Evolutionary conservation across 2,888 invertebrate genomes (phyloP).

Genomic region (Panzeria rudis): DNA sequence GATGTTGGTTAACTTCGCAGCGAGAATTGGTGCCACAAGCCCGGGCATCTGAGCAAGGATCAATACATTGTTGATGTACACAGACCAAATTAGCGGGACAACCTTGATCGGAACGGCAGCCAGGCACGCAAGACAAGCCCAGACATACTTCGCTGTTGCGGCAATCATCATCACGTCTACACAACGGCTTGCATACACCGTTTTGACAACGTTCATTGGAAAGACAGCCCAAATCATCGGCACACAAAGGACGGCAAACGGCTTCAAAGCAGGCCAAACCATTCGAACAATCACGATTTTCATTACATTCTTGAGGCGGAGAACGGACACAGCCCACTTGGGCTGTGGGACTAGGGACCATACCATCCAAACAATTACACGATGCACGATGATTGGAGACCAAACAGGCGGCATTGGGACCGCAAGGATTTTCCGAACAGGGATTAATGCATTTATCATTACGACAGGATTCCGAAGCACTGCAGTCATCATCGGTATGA

Average conservation of each 20-base stretch:
- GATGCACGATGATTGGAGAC: conserved; percentile 92
- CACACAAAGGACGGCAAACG: conserved; percentile 91
- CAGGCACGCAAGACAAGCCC: conserved; percentile 90
- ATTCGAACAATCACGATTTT: conserved; percentile 89
- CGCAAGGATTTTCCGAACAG: conserved; percentile 90
- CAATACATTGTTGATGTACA: conserved; percentile 90
- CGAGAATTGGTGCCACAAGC: conserved; percentile 93
- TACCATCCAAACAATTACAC: conserved; percentile 90
- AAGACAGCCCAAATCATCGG: conserved; percentile 89
- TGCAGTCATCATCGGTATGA: conserved; percentile 93
- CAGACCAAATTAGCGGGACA: conserved; percentile 91
- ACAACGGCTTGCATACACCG: conserved; percentile 93
- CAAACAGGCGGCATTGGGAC: conserved; percentile 92
- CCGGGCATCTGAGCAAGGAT: conserved; percentile 90
- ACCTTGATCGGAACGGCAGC: conserved; percentile 92
- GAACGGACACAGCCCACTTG: conserved; percentile 94
- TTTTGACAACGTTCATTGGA: conserved; percentile 88
- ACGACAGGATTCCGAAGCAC: conserved; percentile 92
- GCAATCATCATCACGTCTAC: conserved; percentile 93
- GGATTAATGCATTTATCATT: conserved; percentile 92
- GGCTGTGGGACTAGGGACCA: conserved; percentile 94
- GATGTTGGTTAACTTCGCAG: conserved; percentile 89
- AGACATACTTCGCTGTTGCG: conserved; percentile 94
- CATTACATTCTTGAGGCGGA: conserved; percentile 89
- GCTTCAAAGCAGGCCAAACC: conserved; percentile 90